Percentiles rank a stretch among this genome's conserved stretches.
Evolutionary conservation across 2,888 invertebrate species (phyloP).

Genomic region (Spilarctia lutea): DNA sequence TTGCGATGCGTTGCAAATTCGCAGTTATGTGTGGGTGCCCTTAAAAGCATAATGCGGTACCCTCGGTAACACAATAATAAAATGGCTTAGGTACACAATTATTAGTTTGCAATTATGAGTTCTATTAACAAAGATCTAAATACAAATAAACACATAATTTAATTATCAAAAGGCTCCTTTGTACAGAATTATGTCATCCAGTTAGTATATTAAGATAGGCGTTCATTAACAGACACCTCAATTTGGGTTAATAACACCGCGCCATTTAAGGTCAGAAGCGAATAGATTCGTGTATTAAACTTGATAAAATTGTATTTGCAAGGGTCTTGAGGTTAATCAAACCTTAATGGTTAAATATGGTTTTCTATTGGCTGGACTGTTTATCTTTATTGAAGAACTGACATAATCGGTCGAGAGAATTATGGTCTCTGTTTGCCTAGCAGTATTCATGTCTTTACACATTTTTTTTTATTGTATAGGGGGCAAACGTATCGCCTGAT

Average conservation of each 20-base stretch:
- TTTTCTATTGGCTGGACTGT: neutral
- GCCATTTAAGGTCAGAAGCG: conserved; percentile 34
- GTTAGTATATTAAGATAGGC: conserved; percentile 20
- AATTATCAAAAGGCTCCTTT: conserved; percentile 25
- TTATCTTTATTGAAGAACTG: neutral
- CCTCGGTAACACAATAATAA: too few relatives aligned
- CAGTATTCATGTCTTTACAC: too few relatives aligned
- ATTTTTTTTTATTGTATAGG: too few relatives aligned
- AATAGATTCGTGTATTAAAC: conserved; percentile 44
- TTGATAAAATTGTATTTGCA: conserved; percentile 21
- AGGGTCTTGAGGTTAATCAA: conserved; percentile 8
- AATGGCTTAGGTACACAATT: too few relatives aligned
- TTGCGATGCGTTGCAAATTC: too few relatives aligned
- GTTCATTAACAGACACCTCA: conserved; percentile 46
- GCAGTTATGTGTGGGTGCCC: too few relatives aligned
- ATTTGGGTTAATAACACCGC: conserved; percentile 51
- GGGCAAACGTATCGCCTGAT: too few relatives aligned
- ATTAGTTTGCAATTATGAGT: neutral
- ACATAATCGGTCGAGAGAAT: neutral
- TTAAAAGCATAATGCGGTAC: too few relatives aligned
- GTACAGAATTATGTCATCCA: conserved; percentile 50
- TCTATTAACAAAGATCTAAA: neutral
- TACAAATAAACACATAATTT: conserved; percentile 20
- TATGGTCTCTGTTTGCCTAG: neutral
- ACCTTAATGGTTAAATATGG: neutral